phyloP scores from a whole-genome alignment of 2,113 vertebrate species.

The Prionailurus viverrinus region DNA sequence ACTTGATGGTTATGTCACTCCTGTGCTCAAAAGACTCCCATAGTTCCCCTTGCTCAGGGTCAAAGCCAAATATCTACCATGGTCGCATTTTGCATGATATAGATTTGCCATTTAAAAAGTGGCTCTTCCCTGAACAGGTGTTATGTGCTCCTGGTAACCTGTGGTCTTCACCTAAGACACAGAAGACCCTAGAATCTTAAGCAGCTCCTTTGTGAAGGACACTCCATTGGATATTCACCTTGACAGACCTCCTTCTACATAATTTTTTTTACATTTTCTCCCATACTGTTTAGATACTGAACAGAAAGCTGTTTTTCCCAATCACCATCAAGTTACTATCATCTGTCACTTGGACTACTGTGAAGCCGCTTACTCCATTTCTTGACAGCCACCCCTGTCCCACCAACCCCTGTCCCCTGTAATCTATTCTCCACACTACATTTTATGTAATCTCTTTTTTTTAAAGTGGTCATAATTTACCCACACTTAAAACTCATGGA shows the following conservation, averaged over 20 bases:
- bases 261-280: not conserved
- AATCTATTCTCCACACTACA: not conserved
- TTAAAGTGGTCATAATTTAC: not conserved
- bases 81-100: not conserved
- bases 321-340: not conserved
- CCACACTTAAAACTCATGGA: not conserved
- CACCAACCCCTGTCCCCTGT: not conserved
- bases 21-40: not conserved
- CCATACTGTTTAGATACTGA: not conserved
- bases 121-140: not conserved
- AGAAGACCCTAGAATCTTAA: constrained; percentile 29
- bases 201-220: not conserved
- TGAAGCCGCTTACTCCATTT: not conserved
- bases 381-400: not conserved
- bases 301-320: not conserved
- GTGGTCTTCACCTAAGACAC: not conserved
- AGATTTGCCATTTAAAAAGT: not conserved
- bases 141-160: not conserved
- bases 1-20: not conserved
- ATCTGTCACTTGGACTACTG: not conserved
- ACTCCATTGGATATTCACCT: not conserved
- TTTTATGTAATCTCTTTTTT: not conserved
- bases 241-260: not conserved
- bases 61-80: not conserved
- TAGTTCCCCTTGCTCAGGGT: not conserved